These are phyloP conservation scores for Drosophila kuntzei DNA, from an alignment of 2,888 invertebrate genomes.

Conservation along the genomic window DNA sequence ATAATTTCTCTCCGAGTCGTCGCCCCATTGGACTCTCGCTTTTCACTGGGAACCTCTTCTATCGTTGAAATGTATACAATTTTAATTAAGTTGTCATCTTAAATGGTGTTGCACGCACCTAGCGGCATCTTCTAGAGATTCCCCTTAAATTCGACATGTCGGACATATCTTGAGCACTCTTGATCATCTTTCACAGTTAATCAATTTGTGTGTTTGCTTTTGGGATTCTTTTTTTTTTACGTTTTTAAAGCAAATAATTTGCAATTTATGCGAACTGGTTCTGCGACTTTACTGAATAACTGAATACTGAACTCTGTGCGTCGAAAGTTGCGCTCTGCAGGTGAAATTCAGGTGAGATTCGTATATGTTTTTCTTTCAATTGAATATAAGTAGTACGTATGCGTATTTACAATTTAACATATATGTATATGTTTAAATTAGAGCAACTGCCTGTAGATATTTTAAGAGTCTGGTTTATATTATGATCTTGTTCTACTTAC, in stretches of 20 bases:
- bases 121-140: slow-evolving; percentile 21
- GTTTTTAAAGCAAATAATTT: slow-evolving; percentile 12
- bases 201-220: slow-evolving; percentile 13
- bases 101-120: slow-evolving; percentile 52
- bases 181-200: slow-evolving; percentile 30
- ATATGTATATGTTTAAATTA: slow-evolving; percentile 13
- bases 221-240: neutral
- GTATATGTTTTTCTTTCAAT: slow-evolving; percentile 11
- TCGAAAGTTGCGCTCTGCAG: slow-evolving; percentile 45
- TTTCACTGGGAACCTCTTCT: slow-evolving; percentile 47
- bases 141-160: neutral
- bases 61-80: slow-evolving; percentile 25
- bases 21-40: slow-evolving; percentile 75
- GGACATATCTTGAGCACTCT: slow-evolving; percentile 3
- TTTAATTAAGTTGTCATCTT: slow-evolving; percentile 59
- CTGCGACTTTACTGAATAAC: slow-evolving; percentile 33
- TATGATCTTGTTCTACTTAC: slow-evolving; percentile 43
- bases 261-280: slow-evolving; percentile 48
- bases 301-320: slow-evolving; percentile 39
- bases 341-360: slow-evolving; percentile 41
- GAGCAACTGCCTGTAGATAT: slow-evolving; percentile 24
- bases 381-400: neutral
- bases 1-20: slow-evolving; percentile 71
- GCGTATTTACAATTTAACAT: neutral
- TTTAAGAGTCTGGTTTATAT: slow-evolving; percentile 19